Evolutionary conservation across 2,797 vertebrate genomes (phyloP), one percentile per base, ranked within the genome.

Genomic region (Apogon hyalosoma): DNA sequence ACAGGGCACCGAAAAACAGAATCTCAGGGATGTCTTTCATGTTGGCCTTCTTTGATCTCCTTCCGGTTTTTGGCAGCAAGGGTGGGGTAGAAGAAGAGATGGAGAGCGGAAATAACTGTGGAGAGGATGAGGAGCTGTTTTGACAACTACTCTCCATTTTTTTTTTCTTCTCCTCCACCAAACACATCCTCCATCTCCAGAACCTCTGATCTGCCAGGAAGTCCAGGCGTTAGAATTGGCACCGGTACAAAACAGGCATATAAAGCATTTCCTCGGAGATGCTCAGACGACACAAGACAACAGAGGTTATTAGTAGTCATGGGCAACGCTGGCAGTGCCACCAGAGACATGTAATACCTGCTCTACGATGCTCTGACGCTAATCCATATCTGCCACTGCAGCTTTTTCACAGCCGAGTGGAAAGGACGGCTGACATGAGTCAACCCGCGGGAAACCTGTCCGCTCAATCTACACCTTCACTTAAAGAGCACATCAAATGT

Each of bases 1-100:
- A 81, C 64, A 64, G 73, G 67, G 76, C 68, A 65, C 51, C 1
- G 43, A 74, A 54, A 84, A 85, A 43, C 52, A 45, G 68, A 74
- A 89, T 90, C 84, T 89, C 87, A 81, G 80, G 68, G 63, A 82
- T 74, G 72, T 78, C 85, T 93, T 93, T 94, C 84, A 93, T 92
- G 91, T 91, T 10, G 57, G 63, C 52, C 75, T 54, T 18, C 87
- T 93, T 93, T 93, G 90, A 93, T 93, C 89, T 87, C 52, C 41
- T 60, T 45, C 64, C 52, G 65, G 70, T 81, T 81, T 90, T 80
- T 86, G 77, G 79, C 80, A 89, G 83, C 62, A 45, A 70, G 67
- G 82, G 77, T 62, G 83, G 63, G 63, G 73, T 14, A 65, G 75
- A 61, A 80, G 80, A 76, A 57, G 75, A 83, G 79, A 75, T 63